A percentile compares a stretch with the other conserved stretches of the same genome.
Conservation (phyloP, 2,797 vertebrate genomes). For the Gallinago solitaria region DNA sequence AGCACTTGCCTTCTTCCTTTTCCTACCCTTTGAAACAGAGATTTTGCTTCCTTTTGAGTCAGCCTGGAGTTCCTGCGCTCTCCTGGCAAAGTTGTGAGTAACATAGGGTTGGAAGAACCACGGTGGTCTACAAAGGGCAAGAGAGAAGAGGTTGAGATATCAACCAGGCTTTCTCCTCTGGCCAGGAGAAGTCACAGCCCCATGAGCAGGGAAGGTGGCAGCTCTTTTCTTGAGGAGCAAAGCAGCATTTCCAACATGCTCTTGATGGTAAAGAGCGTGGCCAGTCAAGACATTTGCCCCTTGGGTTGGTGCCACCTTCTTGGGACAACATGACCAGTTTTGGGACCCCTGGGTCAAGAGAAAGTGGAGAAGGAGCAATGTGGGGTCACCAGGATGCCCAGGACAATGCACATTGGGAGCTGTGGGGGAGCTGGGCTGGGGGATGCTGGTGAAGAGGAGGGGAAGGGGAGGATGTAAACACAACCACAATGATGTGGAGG, state of each 20-base stretch:
- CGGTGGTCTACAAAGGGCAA: fast-evolving
- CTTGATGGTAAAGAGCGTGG: fast-evolving
- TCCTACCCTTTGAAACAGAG: constrained; percentile 28
- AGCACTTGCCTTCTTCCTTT: constrained; percentile 33
- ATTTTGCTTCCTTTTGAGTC: constrained; percentile 30
- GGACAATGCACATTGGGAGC: fast-evolving
- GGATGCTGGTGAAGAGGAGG: background rate
- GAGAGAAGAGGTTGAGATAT: background rate
- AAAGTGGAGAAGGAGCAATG: fast-evolving
- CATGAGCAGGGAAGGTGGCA: background rate
- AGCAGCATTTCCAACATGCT: background rate
- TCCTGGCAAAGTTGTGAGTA: background rate
- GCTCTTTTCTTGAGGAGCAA: background rate
- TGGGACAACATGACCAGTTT: fast-evolving
- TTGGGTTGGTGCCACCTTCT: background rate
- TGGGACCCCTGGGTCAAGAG: background rate
- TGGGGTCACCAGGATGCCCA: background rate
- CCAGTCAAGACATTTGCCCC: background rate
- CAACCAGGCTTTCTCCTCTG: background rate
- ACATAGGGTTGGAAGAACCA: background rate
- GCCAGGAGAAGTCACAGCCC: background rate
- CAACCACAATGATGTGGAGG: fast-evolving
- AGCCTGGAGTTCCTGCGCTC: background rate
- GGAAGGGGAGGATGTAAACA: background rate
- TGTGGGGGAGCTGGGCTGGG: background rate